Percentiles rank a stretch among this genome's conserved stretches.
phyloP scores from a whole-genome alignment of 1,140 invertebrate species.

The Hyles euphorbiae region DNA sequence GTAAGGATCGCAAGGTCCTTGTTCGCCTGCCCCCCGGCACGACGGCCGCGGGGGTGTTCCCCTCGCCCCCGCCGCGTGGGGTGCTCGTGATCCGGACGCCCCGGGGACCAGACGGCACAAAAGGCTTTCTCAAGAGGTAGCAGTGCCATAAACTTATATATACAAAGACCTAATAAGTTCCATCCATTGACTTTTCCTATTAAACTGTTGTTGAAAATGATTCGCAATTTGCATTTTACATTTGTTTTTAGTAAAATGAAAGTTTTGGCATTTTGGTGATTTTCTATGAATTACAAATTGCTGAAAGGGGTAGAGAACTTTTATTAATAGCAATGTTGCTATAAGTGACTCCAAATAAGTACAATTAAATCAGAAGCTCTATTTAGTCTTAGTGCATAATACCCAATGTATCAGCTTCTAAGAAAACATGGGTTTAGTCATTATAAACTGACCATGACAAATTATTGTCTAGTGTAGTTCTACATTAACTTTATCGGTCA shows the following conservation, averaged over 20 bases:
- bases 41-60: conserved; percentile 48
- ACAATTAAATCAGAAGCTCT: too few relatives aligned
- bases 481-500: too few relatives aligned
- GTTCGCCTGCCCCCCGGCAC: conserved; percentile 46
- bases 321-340: too few relatives aligned
- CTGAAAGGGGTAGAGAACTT: too few relatives aligned
- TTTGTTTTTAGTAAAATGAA: background rate
- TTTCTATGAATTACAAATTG: too few relatives aligned
- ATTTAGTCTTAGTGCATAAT: too few relatives aligned
- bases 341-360: too few relatives aligned
- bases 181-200: conserved; percentile 7
- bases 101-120: conserved; percentile 75
- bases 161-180: conserved; percentile 15
- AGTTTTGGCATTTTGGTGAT: too few relatives aligned
- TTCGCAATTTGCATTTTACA: conserved; percentile 7
- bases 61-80: conserved; percentile 63
- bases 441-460: too few relatives aligned
- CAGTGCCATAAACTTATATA: conserved; percentile 23
- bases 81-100: conserved; percentile 75
- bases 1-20: conserved; percentile 57
- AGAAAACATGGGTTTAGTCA: too few relatives aligned
- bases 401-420: too few relatives aligned
- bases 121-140: conserved; percentile 78
- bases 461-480: too few relatives aligned
- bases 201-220: background rate